Base-by-base conservation (phyloP, 2,113 vertebrate species). In the Tapirus terrestris region DNA sequence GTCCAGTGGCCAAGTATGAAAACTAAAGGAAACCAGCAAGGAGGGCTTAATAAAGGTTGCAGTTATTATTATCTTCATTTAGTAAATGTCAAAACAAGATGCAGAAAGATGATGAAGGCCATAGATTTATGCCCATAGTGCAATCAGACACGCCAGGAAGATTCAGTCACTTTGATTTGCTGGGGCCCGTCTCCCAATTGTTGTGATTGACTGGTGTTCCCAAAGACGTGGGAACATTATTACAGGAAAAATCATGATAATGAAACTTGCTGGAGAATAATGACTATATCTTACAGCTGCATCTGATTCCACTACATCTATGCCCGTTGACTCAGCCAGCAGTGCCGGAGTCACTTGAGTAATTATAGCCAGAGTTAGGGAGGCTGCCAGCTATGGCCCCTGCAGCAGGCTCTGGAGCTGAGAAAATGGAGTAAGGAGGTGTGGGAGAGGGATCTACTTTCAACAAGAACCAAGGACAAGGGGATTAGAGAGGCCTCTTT, bases 81-180 rank as follows among this genome's bases (percentile, higher is more conserved):
- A 95, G 89, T 39, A 91, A 58, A 83, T 93, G 36, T 96, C 92
- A 91, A 70, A 95, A 96, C 8, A 93, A 68, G 84, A 91, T 10
- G 39, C 23, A 48, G 65, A 77, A 80, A 86, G 39, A 61, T 79
- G 81, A 77, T 70, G 48, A 89, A 83, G 58, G 73, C 68, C 29
- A 6, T 89, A 63, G 33, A 86, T 96, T 85, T 68, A 77, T 53
- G 45, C 33, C 48, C 25, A n/a, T 36, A 75, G 60, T 51, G 10
- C 43, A 63, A 83, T 89, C 27, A 29, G 89, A 85, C 25, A 83
- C 16, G 16, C 48, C 60, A 80, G 80, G 58, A 81, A 92, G 61
- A 86, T 45, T 93, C 21, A 91, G 82, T 93, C 77, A 86, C 13
- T 96, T 76, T 75, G 33, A 86, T 97, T 97, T 96, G 29, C 81